Base-by-base conservation (phyloP, 2,797 vertebrate species). In the Sebastes melanostomus region DNA sequence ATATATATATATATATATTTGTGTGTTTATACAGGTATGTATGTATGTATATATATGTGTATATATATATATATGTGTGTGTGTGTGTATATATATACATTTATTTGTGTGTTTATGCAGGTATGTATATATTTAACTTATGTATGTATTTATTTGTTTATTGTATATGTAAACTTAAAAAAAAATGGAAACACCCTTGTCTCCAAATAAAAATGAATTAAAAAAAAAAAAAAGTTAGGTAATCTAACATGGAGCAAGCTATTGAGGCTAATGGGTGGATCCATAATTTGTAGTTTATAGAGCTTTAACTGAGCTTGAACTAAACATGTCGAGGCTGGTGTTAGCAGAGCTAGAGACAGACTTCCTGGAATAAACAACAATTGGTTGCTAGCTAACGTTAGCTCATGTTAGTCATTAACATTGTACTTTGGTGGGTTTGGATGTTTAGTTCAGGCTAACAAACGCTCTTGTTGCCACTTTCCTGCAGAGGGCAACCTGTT, bases 401-500 rank as follows among this genome's bases (percentile, higher is more conserved):
- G 4, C 13, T 62, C 2, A 36, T 1, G 3, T 7, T 16, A 13
- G 3, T 8, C 4, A 3, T 6, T 38, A 2, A 8, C 8, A 3
- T 1, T 72, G 4, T 12, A 3, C 1, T 29, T 4, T 4, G 0
- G 0, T n/a, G 36, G 5, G 4, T 50, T 52, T 30, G 5, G 5
- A 2, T 9, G n/a, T 65, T 67, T 4, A 25, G 2, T 34, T 62
- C 10, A 5, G 24, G 3, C 3, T 32, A 36, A 13, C 7, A 5
- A 10, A 38, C 1, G 14, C 2, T 8, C 4, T 59, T 4, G 14
- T 7, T 25, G n/a, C 10, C 30, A 54, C 30, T 58, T 22, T 24
- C 8, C 8, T 38, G 16, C 6, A 34, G 63, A 59, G 25, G 52
- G 61, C 89, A 88, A 91, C 86, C 85, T 91, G 91, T 91, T 92